Conservation (phyloP, 2,888 invertebrate genomes). For the Napeogenes inachia region DNA sequence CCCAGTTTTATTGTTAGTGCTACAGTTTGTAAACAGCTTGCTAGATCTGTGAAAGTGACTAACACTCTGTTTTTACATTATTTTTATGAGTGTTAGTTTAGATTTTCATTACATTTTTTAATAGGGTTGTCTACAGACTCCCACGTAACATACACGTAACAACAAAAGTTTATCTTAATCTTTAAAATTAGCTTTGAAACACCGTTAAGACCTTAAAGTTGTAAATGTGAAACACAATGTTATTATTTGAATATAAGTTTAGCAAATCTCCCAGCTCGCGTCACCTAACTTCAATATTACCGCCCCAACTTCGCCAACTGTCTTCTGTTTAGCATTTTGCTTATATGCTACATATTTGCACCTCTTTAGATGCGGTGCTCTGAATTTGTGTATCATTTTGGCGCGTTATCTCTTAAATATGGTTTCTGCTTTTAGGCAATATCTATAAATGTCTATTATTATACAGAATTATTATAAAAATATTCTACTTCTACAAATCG, state of each 20-base stretch:
- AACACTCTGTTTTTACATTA: not conserved
- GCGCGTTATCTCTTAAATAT: conserved; percentile 50
- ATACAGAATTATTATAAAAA: too few relatives aligned
- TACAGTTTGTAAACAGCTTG: conserved; percentile 39
- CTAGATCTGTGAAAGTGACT: conserved; percentile 21
- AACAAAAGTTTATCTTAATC: too few relatives aligned
- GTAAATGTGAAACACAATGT: conserved; percentile 1
- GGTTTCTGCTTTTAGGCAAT: conserved; percentile 37
- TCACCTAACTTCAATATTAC: conserved; percentile 5
- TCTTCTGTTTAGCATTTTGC: conserved; percentile 60
- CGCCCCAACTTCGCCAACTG: conserved; percentile 12
- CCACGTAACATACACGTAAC: too few relatives aligned
- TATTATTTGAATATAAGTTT: conserved; percentile 4
- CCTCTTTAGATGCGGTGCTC: conserved; percentile 40
- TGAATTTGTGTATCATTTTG: conserved; percentile 48
- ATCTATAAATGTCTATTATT: conserved; percentile 2
- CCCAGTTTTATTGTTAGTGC: conserved; percentile 45
- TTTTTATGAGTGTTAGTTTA: not conserved
- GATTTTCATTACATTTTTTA: too few relatives aligned
- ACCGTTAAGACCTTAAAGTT: not conserved
- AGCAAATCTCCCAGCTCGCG: conserved; percentile 1
- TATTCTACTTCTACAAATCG: conserved; percentile 8
- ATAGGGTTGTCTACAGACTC: too few relatives aligned
- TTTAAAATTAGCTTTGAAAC: not conserved
- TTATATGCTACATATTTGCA: conserved; percentile 68